These are phyloP conservation scores for Volucella inanis DNA, from an alignment of 2,888 invertebrate genomes.

Conservation along the genomic window DNA sequence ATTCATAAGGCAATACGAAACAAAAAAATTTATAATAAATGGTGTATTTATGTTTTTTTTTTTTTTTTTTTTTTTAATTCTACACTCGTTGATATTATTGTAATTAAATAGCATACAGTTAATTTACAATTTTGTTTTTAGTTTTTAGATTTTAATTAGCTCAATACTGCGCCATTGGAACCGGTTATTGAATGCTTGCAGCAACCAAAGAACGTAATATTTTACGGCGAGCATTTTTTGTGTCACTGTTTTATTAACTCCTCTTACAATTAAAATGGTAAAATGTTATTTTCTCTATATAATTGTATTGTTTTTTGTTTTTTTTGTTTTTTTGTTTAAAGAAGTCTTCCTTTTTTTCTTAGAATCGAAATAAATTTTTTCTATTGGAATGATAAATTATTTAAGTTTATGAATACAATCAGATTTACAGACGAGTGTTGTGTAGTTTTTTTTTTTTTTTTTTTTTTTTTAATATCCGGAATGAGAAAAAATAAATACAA, in stretches of 20 bases:
- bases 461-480: constrained; percentile 60
- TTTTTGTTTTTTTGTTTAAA: not conserved
- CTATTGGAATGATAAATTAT: constrained; percentile 72
- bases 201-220: constrained; percentile 29
- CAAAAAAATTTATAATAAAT: constrained; percentile 2
- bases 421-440: constrained; percentile 58
- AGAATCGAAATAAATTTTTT: constrained; percentile 66
- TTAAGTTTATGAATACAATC: constrained; percentile 70
- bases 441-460: constrained; percentile 22
- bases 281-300: constrained; percentile 3
- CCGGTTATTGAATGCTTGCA: constrained; percentile 21
- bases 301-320: not conserved
- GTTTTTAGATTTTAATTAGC: constrained; percentile 11
- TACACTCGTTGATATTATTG: constrained; percentile 70
- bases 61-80: not conserved
- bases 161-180: constrained; percentile 63
- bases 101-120: constrained; percentile 32
- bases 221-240: constrained; percentile 51
- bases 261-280: constrained; percentile 34
- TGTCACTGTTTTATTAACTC: constrained; percentile 14
- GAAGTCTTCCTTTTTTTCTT: constrained; percentile 31
- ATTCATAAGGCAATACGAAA: constrained; percentile 18
- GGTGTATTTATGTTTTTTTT: constrained; percentile 28
- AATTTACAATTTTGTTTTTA: constrained; percentile 6
- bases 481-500: constrained; percentile 61